phyloP scores from a whole-genome alignment of 2,113 vertebrate genomes.

The Lucifuga dentata region DNA sequence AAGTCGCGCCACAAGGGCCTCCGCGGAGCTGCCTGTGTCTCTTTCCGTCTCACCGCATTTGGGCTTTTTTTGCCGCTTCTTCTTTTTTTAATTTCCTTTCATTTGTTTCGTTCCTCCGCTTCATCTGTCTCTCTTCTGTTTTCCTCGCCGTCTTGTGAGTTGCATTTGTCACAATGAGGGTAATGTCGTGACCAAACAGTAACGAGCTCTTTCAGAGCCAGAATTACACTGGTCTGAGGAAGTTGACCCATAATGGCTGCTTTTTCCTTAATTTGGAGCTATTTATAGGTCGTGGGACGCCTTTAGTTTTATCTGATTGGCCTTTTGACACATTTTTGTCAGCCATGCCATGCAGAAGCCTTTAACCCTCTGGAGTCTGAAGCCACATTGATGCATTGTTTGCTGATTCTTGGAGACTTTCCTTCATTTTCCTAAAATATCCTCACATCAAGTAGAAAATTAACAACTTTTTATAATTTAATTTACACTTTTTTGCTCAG shows the following conservation, averaged over 20 bases:
- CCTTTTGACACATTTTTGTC: slow-evolving; percentile 55
- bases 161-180: slow-evolving; percentile 45
- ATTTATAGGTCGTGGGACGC: slow-evolving; percentile 44
- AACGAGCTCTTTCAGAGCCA: slow-evolving; percentile 55
- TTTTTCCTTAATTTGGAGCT: slow-evolving; percentile 42
- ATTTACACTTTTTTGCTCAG: too few relatives aligned
- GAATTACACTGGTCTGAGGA: slow-evolving; percentile 33
- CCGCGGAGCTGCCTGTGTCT: slow-evolving; percentile 52
- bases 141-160: slow-evolving; percentile 31
- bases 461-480: too few relatives aligned
- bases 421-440: too few relatives aligned
- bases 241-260: slow-evolving; percentile 39
- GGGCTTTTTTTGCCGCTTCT: slow-evolving; percentile 22
- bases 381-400: too few relatives aligned
- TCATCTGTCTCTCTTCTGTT: slow-evolving; percentile 18
- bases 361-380: slow-evolving; percentile 20
- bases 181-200: slow-evolving; percentile 36
- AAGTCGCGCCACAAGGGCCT: slow-evolving; percentile 70
- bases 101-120: slow-evolving; percentile 53
- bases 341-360: slow-evolving; percentile 26
- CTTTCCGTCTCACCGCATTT: slow-evolving; percentile 67
- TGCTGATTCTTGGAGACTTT: too few relatives aligned
- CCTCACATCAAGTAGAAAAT: too few relatives aligned
- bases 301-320: slow-evolving; percentile 67
- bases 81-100: slow-evolving; percentile 39